Evolutionary conservation across 2,888 invertebrate species (phyloP).

Genomic region (Incurvaria masculella): DNA sequence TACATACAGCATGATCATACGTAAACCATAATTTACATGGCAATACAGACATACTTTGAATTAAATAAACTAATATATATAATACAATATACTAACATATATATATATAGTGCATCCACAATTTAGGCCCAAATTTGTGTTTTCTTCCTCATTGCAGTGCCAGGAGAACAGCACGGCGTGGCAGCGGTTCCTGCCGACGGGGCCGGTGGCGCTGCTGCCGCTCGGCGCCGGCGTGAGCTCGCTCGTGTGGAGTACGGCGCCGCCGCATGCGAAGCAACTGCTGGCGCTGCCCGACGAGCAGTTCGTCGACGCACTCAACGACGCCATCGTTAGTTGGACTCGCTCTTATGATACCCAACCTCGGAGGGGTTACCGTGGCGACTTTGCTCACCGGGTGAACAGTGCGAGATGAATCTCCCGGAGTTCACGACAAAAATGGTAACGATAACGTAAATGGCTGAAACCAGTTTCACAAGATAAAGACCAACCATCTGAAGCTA

Average conservation of each 20-base stretch:
- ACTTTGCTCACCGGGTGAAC: neutral
- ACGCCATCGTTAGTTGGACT: slow-evolving; percentile 72
- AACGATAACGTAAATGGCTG: too few relatives aligned
- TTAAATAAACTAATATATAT: too few relatives aligned
- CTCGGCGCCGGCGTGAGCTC: slow-evolving; percentile 76
- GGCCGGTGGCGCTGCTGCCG: slow-evolving; percentile 91
- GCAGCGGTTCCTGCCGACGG: slow-evolving; percentile 92
- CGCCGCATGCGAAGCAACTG: slow-evolving; percentile 70
- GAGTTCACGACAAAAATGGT: too few relatives aligned
- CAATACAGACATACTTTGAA: too few relatives aligned
- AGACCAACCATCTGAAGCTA: too few relatives aligned
- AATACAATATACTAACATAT: too few relatives aligned
- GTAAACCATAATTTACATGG: too few relatives aligned
- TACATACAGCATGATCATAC: too few relatives aligned
- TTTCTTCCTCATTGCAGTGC: slow-evolving; percentile 43
- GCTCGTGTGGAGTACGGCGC: slow-evolving; percentile 90
- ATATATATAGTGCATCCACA: too few relatives aligned
- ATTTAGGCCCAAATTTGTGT: too few relatives aligned
- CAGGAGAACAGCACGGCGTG: slow-evolving; percentile 85
- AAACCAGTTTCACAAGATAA: too few relatives aligned
- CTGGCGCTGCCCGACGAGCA: slow-evolving; percentile 66
- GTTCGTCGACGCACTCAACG: slow-evolving; percentile 87
- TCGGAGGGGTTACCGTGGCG: neutral
- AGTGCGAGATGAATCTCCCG: too few relatives aligned
- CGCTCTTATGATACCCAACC: neutral